phyloP scores from a whole-genome alignment of 1,140 invertebrate species.

The Ceratoteleas bidentatus region DNA sequence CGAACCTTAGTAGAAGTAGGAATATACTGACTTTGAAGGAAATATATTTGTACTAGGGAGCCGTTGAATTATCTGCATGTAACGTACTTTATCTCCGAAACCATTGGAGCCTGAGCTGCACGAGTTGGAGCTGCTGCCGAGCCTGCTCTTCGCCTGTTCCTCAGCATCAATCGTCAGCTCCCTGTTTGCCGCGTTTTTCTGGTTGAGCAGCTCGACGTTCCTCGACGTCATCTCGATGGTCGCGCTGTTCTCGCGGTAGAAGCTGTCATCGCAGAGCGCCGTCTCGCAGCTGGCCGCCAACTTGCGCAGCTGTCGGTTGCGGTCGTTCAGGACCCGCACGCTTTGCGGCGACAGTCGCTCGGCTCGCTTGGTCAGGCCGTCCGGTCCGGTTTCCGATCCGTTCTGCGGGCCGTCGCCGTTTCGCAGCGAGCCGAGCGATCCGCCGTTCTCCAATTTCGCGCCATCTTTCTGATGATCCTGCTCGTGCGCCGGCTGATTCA shows the following conservation, averaged over 20 bases:
- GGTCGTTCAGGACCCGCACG: slow-evolving; percentile 76
- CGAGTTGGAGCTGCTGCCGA: slow-evolving; percentile 75
- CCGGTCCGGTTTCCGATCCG: slow-evolving; percentile 52
- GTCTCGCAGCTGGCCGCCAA: slow-evolving; percentile 74
- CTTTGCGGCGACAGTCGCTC: slow-evolving; percentile 77
- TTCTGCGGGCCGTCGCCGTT: slow-evolving; percentile 11
- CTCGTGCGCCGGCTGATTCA: slow-evolving; percentile 70
- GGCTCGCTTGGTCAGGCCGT: slow-evolving; percentile 53
- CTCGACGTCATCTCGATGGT: slow-evolving; percentile 80
- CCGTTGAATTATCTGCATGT: no score
- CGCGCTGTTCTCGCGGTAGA: slow-evolving; percentile 75
- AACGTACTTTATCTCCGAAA: slow-evolving; percentile 68
- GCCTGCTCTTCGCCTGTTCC: slow-evolving; percentile 32
- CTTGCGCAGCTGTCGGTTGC: slow-evolving; percentile 75
- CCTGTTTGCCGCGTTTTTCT: slow-evolving; percentile 74
- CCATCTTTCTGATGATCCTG: slow-evolving; percentile 1
- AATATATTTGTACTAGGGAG: no score
- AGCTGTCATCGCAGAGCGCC: slow-evolving; percentile 67
- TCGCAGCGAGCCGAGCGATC: slow-evolving; percentile 36
- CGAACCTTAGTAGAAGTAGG: no score
- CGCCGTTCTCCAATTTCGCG: slow-evolving; percentile 49
- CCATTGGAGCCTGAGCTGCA: slow-evolving; percentile 69
- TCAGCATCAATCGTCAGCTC: slow-evolving; percentile 35
- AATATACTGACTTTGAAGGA: no score
- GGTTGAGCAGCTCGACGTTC: slow-evolving; percentile 78